Evolutionary conservation across 2,113 vertebrate species (phyloP).

Genomic region (Leucoraja erinaceus): DNA sequence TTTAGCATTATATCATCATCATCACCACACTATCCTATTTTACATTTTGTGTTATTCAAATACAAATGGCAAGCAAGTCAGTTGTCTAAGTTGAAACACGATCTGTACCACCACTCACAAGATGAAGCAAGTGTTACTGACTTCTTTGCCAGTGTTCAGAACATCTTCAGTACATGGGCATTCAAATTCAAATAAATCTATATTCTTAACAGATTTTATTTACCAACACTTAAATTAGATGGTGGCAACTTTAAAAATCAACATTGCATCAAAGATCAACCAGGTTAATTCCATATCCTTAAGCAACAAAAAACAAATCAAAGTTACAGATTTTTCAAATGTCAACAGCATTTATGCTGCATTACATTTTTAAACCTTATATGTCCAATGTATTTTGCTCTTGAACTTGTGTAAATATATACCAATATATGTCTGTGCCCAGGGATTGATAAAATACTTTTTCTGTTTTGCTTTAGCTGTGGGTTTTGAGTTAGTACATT

Average conservation of each 20-base stretch:
- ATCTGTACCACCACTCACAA: conserved; percentile 56
- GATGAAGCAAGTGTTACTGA: conserved; percentile 47
- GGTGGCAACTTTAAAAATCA: not conserved
- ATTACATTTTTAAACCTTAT: not conserved
- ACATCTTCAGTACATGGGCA: not conserved
- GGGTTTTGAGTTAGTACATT: not conserved
- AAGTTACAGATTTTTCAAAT: not conserved
- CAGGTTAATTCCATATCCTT: not conserved
- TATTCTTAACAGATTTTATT: not conserved
- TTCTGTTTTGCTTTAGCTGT: not conserved
- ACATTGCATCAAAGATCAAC: not conserved
- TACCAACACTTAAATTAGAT: not conserved
- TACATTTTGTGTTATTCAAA: not conserved
- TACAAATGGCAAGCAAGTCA: conserved; percentile 42
- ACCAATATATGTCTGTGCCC: not conserved
- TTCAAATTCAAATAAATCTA: not conserved
- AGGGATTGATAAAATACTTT: not conserved
- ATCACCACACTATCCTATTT: not conserved
- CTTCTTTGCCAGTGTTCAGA: not conserved
- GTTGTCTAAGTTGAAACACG: conserved; percentile 43
- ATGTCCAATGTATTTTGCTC: not conserved
- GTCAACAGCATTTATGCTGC: not conserved
- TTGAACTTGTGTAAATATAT: not conserved
- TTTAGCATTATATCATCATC: not conserved
- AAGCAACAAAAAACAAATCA: not conserved